Percentiles rank a stretch among this genome's conserved stretches.
These are phyloP conservation scores for Tympanoctomys barrerae DNA, from an alignment of 2,797 vertebrate species.

Conservation along the genomic window DNA sequence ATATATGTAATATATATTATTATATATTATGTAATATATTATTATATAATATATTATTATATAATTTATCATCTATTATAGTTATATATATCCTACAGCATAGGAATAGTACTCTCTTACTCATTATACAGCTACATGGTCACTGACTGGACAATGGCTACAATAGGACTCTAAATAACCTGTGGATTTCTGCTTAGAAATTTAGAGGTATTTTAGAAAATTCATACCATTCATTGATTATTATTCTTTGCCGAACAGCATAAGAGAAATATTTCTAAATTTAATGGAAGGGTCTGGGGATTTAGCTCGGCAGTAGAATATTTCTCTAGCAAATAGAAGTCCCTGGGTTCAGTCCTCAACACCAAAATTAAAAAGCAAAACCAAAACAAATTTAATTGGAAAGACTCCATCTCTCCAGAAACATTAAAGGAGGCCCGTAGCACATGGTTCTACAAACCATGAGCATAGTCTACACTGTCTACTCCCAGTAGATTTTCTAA, in stretches of 20 bases:
- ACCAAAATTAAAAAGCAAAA: not conserved
- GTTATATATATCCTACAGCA: not conserved
- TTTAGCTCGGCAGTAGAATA: not conserved
- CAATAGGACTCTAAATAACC: slow-evolving; percentile 63
- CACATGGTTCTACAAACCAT: slow-evolving; percentile 84
- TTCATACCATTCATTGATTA: slow-evolving; percentile 78
- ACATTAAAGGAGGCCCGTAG: slow-evolving; percentile 79
- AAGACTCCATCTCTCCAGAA: slow-evolving; percentile 78
- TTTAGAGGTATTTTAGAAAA: slow-evolving; percentile 74
- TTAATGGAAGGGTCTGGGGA: not conserved
- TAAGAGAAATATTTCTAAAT: slow-evolving; percentile 83
- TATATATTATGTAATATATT: too few species aligned
- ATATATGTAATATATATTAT: too few species aligned
- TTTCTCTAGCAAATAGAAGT: not conserved
- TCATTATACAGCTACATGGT: slow-evolving; percentile 62
- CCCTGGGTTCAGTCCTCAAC: not conserved
- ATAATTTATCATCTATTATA: too few species aligned
- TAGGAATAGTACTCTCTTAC: slow-evolving; percentile 82
- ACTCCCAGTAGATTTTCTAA: slow-evolving; percentile 77
- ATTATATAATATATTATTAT: too few species aligned
- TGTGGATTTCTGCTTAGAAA: not conserved
- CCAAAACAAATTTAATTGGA: slow-evolving; percentile 68
- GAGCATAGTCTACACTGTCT: slow-evolving; percentile 82
- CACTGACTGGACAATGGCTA: not conserved
- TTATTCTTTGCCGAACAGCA: slow-evolving; percentile 78